Evolutionary conservation across 2,113 vertebrate species (phyloP).

Genomic region (pig (Sus scrofa)): DNA sequence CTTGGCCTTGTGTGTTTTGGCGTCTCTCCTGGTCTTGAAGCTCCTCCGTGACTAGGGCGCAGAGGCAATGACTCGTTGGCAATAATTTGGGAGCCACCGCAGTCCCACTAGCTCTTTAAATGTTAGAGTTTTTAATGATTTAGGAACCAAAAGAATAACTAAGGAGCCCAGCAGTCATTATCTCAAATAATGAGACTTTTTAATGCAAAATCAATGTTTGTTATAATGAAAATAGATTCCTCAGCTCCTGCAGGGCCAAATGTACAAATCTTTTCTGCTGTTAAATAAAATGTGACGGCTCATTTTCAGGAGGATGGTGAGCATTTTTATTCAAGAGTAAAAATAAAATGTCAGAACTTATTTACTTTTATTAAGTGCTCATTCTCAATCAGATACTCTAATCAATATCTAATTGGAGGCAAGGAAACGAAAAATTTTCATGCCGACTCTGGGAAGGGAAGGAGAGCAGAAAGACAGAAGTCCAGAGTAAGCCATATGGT

Average conservation of each 20-base stretch:
- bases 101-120: conserved; percentile 80
- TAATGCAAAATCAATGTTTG: conserved; percentile 92
- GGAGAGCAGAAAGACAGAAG: conserved; percentile 36
- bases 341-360: conserved; percentile 87
- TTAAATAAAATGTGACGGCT: conserved; percentile 86
- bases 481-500: neutral
- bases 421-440: conserved; percentile 78
- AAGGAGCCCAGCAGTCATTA: conserved; percentile 89
- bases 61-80: conserved; percentile 13
- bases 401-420: conserved; percentile 76
- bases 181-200: conserved; percentile 92
- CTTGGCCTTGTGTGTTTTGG: rapidly evolving
- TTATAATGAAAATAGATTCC: conserved; percentile 92
- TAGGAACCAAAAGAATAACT: conserved; percentile 90
- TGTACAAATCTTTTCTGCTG: conserved; percentile 85
- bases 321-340: conserved; percentile 85
- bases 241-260: conserved; percentile 87
- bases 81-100: conserved; percentile 61
- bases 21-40: rapidly evolving
- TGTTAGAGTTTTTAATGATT: conserved; percentile 87
- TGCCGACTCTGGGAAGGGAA: conserved; percentile 70
- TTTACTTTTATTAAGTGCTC: conserved; percentile 84
- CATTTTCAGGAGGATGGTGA: conserved; percentile 84
- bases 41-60: neutral
- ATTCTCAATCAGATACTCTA: conserved; percentile 82